Evolutionary conservation across 2,113 vertebrate genomes (phyloP).

Genomic region (Chionomys nivalis): DNA sequence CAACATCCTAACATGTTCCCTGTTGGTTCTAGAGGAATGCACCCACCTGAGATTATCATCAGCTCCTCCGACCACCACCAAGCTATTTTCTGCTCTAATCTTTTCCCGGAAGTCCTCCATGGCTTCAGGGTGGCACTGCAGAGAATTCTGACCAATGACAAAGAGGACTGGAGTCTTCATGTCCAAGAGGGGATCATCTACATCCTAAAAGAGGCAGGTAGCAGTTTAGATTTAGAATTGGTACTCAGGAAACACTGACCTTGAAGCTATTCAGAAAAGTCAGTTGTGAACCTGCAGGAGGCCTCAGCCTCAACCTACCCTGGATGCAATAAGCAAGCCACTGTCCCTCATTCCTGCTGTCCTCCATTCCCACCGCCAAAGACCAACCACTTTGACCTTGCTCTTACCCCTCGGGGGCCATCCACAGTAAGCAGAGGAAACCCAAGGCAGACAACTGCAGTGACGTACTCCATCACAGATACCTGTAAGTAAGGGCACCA

Average conservation of each 20-base stretch:
- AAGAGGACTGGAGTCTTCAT: slow-evolving; percentile 99
- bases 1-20: not conserved
- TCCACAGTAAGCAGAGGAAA: slow-evolving; percentile 95
- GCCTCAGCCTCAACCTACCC: not conserved
- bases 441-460: slow-evolving; percentile 96
- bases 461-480: slow-evolving; percentile 96
- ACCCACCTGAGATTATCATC: slow-evolving; percentile 96
- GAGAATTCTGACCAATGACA: slow-evolving; percentile 95
- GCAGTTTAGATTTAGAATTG: not conserved
- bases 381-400: not conserved
- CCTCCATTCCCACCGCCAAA: not conserved
- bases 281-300: not conserved
- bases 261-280: not conserved
- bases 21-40: not conserved
- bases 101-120: slow-evolving; percentile 99
- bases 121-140: slow-evolving; percentile 93
- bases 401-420: slow-evolving; percentile 95
- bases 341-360: not conserved
- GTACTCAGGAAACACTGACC: not conserved
- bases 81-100: slow-evolving; percentile 95
- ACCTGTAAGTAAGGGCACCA: slow-evolving; percentile 86
- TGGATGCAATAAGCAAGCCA: fast-evolving
- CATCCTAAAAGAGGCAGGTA: slow-evolving; percentile 87
- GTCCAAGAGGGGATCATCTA: slow-evolving; percentile 98
- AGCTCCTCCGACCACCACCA: slow-evolving; percentile 97